Evolutionary conservation across 2,888 invertebrate genomes (phyloP).

Genomic region (Tetragonula carbonaria): DNA sequence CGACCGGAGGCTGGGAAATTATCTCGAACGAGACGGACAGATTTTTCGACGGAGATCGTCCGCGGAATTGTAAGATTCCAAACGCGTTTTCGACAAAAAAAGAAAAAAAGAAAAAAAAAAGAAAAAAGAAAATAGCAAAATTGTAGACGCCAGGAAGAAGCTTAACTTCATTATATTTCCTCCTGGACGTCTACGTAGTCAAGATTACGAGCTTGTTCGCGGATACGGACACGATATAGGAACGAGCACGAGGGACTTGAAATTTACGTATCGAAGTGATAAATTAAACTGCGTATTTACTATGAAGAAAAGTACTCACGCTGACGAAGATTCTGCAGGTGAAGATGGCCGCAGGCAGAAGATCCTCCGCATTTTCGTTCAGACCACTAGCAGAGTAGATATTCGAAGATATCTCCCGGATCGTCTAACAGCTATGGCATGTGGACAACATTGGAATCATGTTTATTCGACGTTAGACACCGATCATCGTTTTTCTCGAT

Average conservation of each 20-base stretch:
- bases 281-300: not conserved
- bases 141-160: slow-evolving; percentile 10
- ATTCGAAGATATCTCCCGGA: not conserved
- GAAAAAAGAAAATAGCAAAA: too few species aligned
- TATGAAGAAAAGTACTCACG: slow-evolving; percentile 33
- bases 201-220: not conserved
- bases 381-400: not conserved
- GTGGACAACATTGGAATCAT: not conserved
- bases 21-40: slow-evolving; percentile 48
- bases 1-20: not conserved
- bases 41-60: slow-evolving; percentile 49
- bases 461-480: slow-evolving; percentile 2
- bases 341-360: not conserved
- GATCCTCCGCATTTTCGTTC: not conserved
- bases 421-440: not conserved
- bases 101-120: too few species aligned
- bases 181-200: not conserved
- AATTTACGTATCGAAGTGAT: too few species aligned
- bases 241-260: too few species aligned
- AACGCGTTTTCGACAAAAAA: too few species aligned
- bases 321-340: not conserved
- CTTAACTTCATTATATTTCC: slow-evolving; percentile 9
- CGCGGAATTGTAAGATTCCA: slow-evolving; percentile 43
- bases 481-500: slow-evolving; percentile 9
- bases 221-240: too few species aligned